Evolutionary conservation across 2,797 vertebrate species (phyloP).

Genomic region (Champsocephalus gunnari): DNA sequence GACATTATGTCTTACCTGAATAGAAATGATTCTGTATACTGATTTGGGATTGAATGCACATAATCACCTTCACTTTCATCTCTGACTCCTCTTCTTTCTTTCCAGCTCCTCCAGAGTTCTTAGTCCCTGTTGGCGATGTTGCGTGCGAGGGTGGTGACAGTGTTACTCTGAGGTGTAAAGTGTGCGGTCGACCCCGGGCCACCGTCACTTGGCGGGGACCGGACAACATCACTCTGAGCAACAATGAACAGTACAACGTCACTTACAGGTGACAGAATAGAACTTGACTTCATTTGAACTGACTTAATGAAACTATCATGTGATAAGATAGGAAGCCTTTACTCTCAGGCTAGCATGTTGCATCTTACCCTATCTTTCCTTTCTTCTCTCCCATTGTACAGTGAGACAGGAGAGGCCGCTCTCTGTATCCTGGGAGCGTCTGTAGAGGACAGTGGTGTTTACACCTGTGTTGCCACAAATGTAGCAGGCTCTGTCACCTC

Average conservation of each 20-base stretch:
- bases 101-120: constrained; percentile 94
- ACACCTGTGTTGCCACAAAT: constrained; percentile 93
- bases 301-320: background rate
- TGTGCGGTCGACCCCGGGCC: constrained; percentile 93
- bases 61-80: background rate
- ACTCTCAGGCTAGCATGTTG: background rate
- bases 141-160: constrained; percentile 93
- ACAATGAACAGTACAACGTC: constrained; percentile 91
- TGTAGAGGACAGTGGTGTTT: constrained; percentile 91
- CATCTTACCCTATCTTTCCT: background rate
- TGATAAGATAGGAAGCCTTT: background rate
- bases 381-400: constrained; percentile 59
- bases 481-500: constrained; percentile 91
- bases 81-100: background rate
- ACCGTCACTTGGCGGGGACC: constrained; percentile 95
- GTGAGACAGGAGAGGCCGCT: constrained; percentile 93
- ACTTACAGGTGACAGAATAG: constrained; percentile 86
- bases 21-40: background rate
- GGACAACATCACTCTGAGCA: constrained; percentile 90
- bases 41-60: background rate
- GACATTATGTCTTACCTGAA: background rate
- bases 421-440: constrained; percentile 90
- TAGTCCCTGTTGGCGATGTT: constrained; percentile 91
- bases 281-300: background rate
- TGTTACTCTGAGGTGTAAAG: constrained; percentile 92